Base-by-base conservation (phyloP, 2,113 vertebrate genomes). In the Phalacrocorax carbo region DNA sequence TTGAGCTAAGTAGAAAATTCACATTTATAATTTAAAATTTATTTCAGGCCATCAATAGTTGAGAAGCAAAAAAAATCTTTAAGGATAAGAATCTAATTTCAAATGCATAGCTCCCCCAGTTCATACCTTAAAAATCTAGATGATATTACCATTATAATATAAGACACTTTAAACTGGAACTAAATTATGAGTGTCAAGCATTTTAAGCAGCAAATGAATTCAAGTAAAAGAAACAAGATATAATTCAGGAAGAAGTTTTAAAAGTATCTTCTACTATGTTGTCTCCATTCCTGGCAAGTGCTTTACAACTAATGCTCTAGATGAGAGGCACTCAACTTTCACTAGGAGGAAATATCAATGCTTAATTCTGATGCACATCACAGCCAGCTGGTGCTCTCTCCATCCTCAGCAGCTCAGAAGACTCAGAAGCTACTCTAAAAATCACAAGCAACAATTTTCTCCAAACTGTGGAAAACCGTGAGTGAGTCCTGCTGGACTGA, bases 21-120 rank as follows among this genome's bases (percentile, higher is more conserved):
- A 36, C 6, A 10, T 91, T 73, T 86, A 64, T 60, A 88, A 90
- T 78, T 93, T 75, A 61, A 92, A 58, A 77, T 68, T 75, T 95
- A 61, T 89, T 82, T 89, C 15, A 71, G 55, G 51, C 44, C 20
- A 70, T 87, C 32, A 78, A 49, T 82, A 49, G 22, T 84, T 42
- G 29, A 75, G 10, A 89, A 38, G 5, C 7, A 77, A 93, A 86
- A 91, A 65, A 27, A 29, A 32, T 46, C 38, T 71, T 83, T 64
- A 75, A 82, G 49, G 57, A 29, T 77, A 96, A 91, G n/a, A 75
- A 81, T 76, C 46, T 71, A 75, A 94, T 94, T 86, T 84, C 13
- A 40, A 51, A 92, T 73, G 32, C 26, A 11, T 21, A 86, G 34
- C n/a, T 81, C 32, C 26, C 60, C 26, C 60, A 80, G 27, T 78